Percentiles rank a stretch among this genome's conserved stretches.
These are phyloP conservation scores for Chelonia mydas DNA, from an alignment of 2,797 vertebrate species.

Conservation along the genomic window DNA sequence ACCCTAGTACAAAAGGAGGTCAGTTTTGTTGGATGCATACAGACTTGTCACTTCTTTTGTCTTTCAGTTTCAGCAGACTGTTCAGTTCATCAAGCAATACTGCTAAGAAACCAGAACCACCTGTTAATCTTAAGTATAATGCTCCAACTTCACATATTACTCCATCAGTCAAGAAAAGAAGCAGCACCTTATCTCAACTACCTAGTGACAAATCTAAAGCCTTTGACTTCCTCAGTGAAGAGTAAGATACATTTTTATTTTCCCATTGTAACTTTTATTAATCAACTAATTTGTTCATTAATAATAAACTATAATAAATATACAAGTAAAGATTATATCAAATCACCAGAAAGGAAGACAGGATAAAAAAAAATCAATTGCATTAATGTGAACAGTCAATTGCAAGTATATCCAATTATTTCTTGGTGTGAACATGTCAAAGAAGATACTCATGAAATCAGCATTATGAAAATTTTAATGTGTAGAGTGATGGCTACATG, in stretches of 20 bases:
- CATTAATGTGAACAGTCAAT: too few relatives aligned
- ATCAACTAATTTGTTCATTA: not conserved
- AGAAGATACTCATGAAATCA: not conserved
- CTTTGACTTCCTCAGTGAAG: conserved; percentile 98
- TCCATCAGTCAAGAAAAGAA: conserved; percentile 96
- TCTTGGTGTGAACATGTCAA: not conserved
- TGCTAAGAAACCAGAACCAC: conserved; percentile 93
- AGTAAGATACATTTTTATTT: conserved; percentile 85
- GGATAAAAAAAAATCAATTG: not conserved
- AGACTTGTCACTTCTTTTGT: conserved; percentile 64
- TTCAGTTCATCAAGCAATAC: conserved; percentile 94
- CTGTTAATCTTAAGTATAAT: conserved; percentile 97
- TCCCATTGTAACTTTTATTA: not conserved
- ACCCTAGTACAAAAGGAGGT: not conserved
- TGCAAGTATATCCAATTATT: not conserved
- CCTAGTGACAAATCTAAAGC: conserved; percentile 97
- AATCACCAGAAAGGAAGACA: not conserved
- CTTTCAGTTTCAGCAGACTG: conserved; percentile 95
- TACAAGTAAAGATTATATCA: not conserved
- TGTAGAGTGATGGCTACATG: not conserved
- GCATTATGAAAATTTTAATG: not conserved
- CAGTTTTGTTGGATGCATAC: conserved; percentile 42
- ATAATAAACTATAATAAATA: not conserved
- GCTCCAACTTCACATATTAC: conserved; percentile 96
- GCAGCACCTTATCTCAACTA: conserved; percentile 95